Evolutionary conservation across 2,888 invertebrate genomes (phyloP).

Genomic region (Thyatira batis): DNA sequence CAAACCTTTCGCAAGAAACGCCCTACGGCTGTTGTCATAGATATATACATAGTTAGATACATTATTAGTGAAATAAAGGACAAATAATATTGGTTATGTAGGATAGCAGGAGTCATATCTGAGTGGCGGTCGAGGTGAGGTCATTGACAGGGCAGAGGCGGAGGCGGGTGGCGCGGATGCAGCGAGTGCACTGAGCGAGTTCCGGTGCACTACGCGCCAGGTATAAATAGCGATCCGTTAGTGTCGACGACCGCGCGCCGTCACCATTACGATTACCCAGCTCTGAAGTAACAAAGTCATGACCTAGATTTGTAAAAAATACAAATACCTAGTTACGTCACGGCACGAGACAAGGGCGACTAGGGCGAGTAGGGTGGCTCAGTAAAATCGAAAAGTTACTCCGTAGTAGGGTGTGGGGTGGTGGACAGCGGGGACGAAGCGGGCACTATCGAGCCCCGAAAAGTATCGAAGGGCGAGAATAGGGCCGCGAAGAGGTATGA

Average conservation of each 20-base stretch:
- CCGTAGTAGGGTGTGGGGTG: conserved; percentile 35
- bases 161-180: conserved; percentile 72
- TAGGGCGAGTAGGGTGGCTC: conserved; percentile 17
- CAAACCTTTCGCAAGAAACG: conserved; percentile 65
- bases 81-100: conserved; percentile 14
- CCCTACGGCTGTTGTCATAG: conserved; percentile 51
- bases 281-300: conserved; percentile 50
- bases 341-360: conserved; percentile 27
- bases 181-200: conserved; percentile 78
- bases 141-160: conserved; percentile 77
- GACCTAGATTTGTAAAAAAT: conserved; percentile 62
- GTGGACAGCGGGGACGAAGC: conserved; percentile 39
- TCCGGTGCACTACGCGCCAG: conserved; percentile 80
- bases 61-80: conserved; percentile 22
- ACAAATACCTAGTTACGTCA: conserved; percentile 40
- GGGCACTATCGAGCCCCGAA: conserved; percentile 11
- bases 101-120: conserved; percentile 23
- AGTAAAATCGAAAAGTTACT: conserved; percentile 34
- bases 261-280: conserved; percentile 57
- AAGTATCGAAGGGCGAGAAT: conserved; percentile 39
- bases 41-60: neutral
- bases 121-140: conserved; percentile 39
- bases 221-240: conserved; percentile 82
- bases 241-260: conserved; percentile 78
- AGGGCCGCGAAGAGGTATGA: conserved; percentile 47